Base-by-base conservation (phyloP, 2,113 vertebrate species). In the Crypturellus undulatus region DNA sequence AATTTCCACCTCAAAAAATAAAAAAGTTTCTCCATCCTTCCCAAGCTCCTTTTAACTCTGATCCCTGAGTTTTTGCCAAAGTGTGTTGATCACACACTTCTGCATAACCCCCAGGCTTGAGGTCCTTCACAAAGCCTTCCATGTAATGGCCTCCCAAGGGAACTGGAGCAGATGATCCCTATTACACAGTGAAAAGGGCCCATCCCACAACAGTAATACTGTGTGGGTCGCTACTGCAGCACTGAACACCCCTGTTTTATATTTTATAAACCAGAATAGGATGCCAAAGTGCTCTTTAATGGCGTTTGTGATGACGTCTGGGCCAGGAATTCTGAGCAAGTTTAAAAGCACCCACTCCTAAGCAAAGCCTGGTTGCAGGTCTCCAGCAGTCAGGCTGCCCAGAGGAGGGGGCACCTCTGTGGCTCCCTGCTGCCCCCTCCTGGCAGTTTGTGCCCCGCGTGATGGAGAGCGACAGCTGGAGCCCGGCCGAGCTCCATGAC, bases 291-390 rank as follows among this genome's bases (percentile, higher is more conserved):
- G 17, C 4, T 78, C 19, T 64, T 78, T 73, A 80, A 21, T 17
- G 15, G 10, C 4, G 20, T 63, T 32, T 49, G 15, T 47, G 4
- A 7, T 13, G 43, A n/a, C 2, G 19, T 0, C 1, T 28, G 45
- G 34, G 43, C 30, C 52, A 24, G 26, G 75, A 25, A 30, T n/a
- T 12, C 59, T 14, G 9, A 20, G 26, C 19, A n/a, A 42, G 6
- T 47, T 40, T 30, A 4, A 30, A 32, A 45, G 15, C 32, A 15
- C 7, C 4, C 10, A 2, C 43, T 43, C 24, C 12, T 1, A 12
- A 30, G 24, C 0, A 6, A 59, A 47, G 11, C 45, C 10, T 18
- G 2, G 0, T 1, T 32, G 38, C 70, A 15, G 75, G 3, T 12
- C 28, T 1, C 34, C 13, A 24, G 20, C 2, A 3, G 30, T 3